A percentile compares a stretch with the other conserved stretches of the same genome.
These are phyloP conservation scores for Cheilosia vulpina DNA, from an alignment of 2,888 invertebrate species.

Conservation along the genomic window DNA sequence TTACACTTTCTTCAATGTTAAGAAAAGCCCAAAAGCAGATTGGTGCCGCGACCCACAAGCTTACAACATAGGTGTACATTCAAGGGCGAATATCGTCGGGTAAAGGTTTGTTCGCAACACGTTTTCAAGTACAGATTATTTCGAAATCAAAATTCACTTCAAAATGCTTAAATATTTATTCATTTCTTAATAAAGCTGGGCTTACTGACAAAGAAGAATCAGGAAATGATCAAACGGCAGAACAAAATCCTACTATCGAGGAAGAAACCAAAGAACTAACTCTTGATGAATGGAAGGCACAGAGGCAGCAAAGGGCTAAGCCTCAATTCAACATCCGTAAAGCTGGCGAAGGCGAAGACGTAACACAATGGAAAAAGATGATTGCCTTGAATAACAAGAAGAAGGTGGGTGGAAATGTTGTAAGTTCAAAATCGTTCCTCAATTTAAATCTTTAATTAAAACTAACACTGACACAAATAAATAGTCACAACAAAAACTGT, in stretches of 20 bases:
- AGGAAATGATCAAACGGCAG: constrained; percentile 82
- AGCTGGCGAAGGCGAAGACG: constrained; percentile 96
- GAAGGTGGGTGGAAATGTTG: constrained; percentile 84
- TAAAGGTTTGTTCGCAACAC: too few relatives aligned
- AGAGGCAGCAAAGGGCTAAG: constrained; percentile 91
- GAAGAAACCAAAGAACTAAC: constrained; percentile 95
- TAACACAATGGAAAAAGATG: constrained; percentile 96
- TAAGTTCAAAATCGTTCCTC: not conserved
- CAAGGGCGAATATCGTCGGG: too few relatives aligned
- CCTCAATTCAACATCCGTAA: constrained; percentile 96
- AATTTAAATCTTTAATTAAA: not conserved
- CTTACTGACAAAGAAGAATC: constrained; percentile 81
- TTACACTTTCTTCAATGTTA: too few relatives aligned
- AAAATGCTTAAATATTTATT: not conserved
- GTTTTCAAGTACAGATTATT: too few relatives aligned
- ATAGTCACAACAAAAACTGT: too few relatives aligned
- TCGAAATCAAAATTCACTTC: not conserved
- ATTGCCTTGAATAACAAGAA: constrained; percentile 89
- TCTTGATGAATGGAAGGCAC: constrained; percentile 96
- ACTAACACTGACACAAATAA: too few relatives aligned
- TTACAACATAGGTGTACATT: too few relatives aligned
- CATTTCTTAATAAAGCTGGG: constrained; percentile 47
- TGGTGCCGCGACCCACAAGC: too few relatives aligned
- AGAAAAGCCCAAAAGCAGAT: too few relatives aligned
- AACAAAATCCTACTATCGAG: constrained; percentile 84